Base-by-base conservation (phyloP, 2,888 invertebrate genomes). In the Frankliniella intonsa region DNA sequence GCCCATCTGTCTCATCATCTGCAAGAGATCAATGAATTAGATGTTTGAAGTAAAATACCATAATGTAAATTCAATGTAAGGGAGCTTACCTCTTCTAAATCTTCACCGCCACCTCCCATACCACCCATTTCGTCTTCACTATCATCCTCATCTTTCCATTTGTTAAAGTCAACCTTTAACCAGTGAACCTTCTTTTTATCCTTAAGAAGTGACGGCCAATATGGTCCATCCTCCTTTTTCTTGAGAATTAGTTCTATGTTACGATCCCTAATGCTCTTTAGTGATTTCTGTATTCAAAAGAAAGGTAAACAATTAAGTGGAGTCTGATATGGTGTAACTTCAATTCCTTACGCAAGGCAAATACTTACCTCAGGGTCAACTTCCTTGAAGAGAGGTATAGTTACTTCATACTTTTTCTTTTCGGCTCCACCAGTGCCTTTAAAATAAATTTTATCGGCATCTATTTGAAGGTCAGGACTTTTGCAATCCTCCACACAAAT, bases 71-170 rank as follows among this genome's bases (percentile, higher is more conserved):
- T 12, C 11, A 62, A 38, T 76, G 19, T 50, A 69, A 82, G 27
- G 65, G 82, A 11, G 80, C 84, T 85, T 85, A 90, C 89, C 85
- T 93, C 92, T 87, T 92, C 92, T 83, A 93, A 89, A 86, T 93
- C 92, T 81, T 89, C 89, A 82, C 89, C 85, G 50, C 84, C 84
- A 14, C 84, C 84, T 80, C 84, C 84, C 80, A 84, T 85, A 55
- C 14, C 55, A 55, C 84, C 84, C 55, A 82, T 81, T 62, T 82
- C 97, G 85, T 94, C 94, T 14, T 94, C 96, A 82, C 95, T 96
- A 84, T 98, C 98, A 86, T 96, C 96, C 89, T 99, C 98, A 89
- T 98, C 98, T 89, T 93, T 93, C 98, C 98, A 99, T 90, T 97
- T 97, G 88, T 96, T 95, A 88, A 99, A 99, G 88, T 99, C 98